These are phyloP conservation scores for Ctenosaura bakeri DNA, from an alignment of 2,797 vertebrate genomes.

Conservation along the genomic window DNA sequence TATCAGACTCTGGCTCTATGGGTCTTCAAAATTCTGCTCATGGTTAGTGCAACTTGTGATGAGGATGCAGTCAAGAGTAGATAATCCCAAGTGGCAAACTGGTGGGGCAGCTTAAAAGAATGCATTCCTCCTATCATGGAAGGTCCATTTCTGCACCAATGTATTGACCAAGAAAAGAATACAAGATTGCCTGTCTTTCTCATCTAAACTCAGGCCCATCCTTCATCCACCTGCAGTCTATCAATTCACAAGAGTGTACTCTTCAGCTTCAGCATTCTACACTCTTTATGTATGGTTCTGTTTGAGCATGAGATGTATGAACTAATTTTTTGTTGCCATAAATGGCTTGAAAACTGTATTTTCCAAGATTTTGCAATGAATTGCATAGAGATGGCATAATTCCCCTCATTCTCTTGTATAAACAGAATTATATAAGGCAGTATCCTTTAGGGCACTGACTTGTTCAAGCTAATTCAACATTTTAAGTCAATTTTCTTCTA, in stretches of 20 bases:
- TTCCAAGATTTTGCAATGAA: constrained; percentile 70
- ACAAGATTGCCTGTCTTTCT: not conserved
- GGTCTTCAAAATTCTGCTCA: not conserved
- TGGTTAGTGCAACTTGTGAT: not conserved
- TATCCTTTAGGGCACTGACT: constrained; percentile 47
- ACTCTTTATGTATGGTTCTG: constrained; percentile 34
- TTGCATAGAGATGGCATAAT: constrained; percentile 62
- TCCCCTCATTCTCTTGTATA: constrained; percentile 54
- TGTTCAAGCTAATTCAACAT: constrained; percentile 50
- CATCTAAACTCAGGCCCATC: not conserved
- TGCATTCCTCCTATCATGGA: not conserved
- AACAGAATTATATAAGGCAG: constrained; percentile 67
- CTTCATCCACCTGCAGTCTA: rapidly evolving
- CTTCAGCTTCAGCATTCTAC: not conserved
- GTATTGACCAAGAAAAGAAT: not conserved
- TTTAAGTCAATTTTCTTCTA: constrained; percentile 25
- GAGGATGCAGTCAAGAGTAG: not conserved
- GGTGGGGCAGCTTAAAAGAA: not conserved
- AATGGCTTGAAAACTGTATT: constrained; percentile 71
- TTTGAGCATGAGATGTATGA: constrained; percentile 66
- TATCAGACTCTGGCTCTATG: not conserved
- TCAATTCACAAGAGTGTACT: constrained; percentile 35
- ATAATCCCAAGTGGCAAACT: not conserved
- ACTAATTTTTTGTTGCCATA: constrained; percentile 63
- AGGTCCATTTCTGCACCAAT: not conserved